A percentile compares a stretch with the other conserved stretches of the same genome.
phyloP scores from a whole-genome alignment of 2,113 vertebrate species.

The Rhinoderma darwinii region DNA sequence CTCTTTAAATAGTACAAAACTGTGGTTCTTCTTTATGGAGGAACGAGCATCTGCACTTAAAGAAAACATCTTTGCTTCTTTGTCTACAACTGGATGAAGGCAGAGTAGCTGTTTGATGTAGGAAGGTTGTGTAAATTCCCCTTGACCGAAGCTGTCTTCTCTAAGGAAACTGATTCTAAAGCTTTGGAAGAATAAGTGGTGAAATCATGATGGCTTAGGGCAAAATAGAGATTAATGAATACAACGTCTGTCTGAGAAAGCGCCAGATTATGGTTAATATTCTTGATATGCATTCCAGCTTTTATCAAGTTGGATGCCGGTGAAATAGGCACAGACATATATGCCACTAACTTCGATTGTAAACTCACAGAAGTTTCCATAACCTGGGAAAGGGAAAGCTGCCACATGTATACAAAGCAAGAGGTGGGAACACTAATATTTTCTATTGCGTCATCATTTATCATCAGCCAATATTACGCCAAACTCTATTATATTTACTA shows the following conservation, averaged over 20 bases:
- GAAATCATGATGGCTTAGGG: conserved; percentile 55
- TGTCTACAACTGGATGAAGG: conserved; percentile 52
- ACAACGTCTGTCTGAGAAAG: conserved; percentile 26
- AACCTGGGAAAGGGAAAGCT: conserved; percentile 26
- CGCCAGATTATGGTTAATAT: background rate
- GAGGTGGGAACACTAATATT: background rate
- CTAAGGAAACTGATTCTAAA: conserved; percentile 59
- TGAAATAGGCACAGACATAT: conserved; percentile 25
- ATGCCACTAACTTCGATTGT: conserved; percentile 39
- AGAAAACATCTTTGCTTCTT: conserved; percentile 55
- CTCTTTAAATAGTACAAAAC: conserved; percentile 25
- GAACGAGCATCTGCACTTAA: conserved; percentile 45
- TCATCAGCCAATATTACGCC: background rate
- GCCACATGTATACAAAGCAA: conserved; percentile 36
- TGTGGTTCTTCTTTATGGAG: conserved; percentile 13
- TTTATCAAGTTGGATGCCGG: conserved; percentile 1
- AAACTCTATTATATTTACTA: background rate
- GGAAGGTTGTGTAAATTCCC: conserved; percentile 58
- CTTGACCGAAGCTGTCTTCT: conserved; percentile 56
- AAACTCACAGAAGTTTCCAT: conserved; percentile 28
- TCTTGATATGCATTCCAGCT: conserved; percentile 46
- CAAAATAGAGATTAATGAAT: conserved; percentile 24
- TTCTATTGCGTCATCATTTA: conserved; percentile 1
- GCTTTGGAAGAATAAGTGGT: conserved; percentile 55
- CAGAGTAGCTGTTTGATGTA: conserved; percentile 52